phyloP scores from a whole-genome alignment of 2,888 invertebrate species.

The Phyllotreta cruciferae region DNA sequence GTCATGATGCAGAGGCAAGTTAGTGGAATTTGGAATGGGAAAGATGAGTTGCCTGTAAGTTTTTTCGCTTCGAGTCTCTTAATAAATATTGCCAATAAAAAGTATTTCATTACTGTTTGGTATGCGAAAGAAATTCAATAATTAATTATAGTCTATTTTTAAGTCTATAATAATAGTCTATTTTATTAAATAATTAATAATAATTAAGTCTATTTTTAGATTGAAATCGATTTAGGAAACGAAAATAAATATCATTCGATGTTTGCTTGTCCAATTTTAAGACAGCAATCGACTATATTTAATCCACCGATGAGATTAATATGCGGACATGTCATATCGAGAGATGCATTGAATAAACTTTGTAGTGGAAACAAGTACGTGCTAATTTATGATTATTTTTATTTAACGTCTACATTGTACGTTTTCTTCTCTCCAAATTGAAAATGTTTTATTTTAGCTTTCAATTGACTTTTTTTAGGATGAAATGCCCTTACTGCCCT shows the following conservation, averaged over 20 bases:
- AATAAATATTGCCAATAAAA: too few species aligned
- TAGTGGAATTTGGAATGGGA: conserved; percentile 91
- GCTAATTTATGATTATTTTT: conserved; percentile 24
- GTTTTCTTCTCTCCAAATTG: not conserved
- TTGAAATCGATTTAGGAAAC: conserved; percentile 92
- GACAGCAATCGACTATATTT: conserved; percentile 93
- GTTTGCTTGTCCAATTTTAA: conserved; percentile 97
- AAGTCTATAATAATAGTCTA: too few species aligned
- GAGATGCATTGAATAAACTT: conserved; percentile 95
- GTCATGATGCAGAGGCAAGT: conserved; percentile 90
- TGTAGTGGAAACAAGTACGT: conserved; percentile 90
- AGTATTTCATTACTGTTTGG: too few species aligned
- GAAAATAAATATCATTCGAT: conserved; percentile 96
- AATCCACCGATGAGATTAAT: conserved; percentile 98
- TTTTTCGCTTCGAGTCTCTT: not conserved
- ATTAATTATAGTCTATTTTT: conserved; percentile 45
- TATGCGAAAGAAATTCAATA: too few species aligned
- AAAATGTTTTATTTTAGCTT: conserved; percentile 17
- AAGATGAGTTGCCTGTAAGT: conserved; percentile 93
- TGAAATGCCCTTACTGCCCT: conserved; percentile 99
- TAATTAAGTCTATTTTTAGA: conserved; percentile 65
- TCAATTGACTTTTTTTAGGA: conserved; percentile 66
- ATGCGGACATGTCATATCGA: conserved; percentile 98
- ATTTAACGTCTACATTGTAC: not conserved
- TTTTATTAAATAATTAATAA: too few species aligned